These are phyloP conservation scores for Hofmannophila pseudospretella DNA, from an alignment of 2,888 invertebrate species.

Conservation along the genomic window DNA sequence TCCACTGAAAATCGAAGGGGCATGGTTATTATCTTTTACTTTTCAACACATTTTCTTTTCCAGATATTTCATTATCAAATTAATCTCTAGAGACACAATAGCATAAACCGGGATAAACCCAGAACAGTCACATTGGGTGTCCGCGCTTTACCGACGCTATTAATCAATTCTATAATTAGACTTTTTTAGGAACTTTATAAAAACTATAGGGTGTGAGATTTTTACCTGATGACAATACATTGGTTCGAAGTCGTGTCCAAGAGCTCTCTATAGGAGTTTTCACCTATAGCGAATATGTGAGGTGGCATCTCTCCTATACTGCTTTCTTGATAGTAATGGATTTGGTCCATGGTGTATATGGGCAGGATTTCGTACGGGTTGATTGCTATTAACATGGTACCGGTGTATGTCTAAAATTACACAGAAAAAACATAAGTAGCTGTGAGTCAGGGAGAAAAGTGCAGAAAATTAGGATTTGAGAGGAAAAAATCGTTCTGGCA, in stretches of 20 bases:
- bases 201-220: background rate
- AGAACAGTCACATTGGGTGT: background rate
- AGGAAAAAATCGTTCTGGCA: no score
- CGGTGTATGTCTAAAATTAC: constrained; percentile 90
- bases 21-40: no score
- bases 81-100: background rate
- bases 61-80: no score
- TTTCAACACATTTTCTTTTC: no score
- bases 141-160: no score
- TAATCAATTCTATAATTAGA: no score
- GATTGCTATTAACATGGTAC: constrained; percentile 95
- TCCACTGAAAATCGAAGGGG: constrained; percentile 84
- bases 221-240: constrained; percentile 94
- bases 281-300: constrained; percentile 97
- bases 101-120: background rate
- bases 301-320: constrained; percentile 93
- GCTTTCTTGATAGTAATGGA: constrained; percentile 87
- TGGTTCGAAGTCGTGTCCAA: constrained; percentile 86
- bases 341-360: constrained; percentile 95
- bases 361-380: constrained; percentile 96
- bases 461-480: no score
- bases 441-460: no score
- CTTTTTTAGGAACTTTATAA: no score
- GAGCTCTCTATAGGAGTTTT: constrained; percentile 92
- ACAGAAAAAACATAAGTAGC: no score